These are phyloP conservation scores for Whitmania pigra DNA, from an alignment of 1,140 invertebrate genomes.

Conservation along the genomic window DNA sequence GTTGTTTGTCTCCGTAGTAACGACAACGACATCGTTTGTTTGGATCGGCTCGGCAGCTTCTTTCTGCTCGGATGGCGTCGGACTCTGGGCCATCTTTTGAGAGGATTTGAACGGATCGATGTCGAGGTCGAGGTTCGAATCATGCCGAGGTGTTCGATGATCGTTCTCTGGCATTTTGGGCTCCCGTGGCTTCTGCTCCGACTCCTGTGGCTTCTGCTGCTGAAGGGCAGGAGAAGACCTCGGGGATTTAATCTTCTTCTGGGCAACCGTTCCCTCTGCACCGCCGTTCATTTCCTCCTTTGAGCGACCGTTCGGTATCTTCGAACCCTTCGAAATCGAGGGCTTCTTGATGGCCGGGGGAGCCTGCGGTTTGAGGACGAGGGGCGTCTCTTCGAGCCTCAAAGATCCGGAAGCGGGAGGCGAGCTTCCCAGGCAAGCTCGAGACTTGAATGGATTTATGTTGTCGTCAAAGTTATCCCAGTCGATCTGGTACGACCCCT, in stretches of 20 bases:
- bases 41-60: no score
- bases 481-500: constrained; percentile 16
- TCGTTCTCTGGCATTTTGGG: no score
- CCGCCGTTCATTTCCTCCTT: no score
- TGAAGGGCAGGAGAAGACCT: background rate
- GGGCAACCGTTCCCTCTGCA: no score
- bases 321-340: no score
- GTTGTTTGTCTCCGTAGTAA: no score
- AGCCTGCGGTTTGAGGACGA: background rate
- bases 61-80: background rate
- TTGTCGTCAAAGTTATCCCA: constrained; percentile 22
- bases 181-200: background rate
- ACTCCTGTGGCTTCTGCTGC: background rate
- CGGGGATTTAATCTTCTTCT: no score
- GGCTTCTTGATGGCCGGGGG: no score
- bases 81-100: constrained; percentile 2
- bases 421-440: background rate
- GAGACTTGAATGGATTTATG: constrained; percentile 17
- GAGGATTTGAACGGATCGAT: constrained; percentile 11
- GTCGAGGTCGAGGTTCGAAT: background rate
- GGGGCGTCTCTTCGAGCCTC: background rate
- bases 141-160: no score
- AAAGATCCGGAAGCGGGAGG: background rate
- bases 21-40: no score
- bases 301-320: no score